These are phyloP conservation scores for Alcis repandata DNA, from an alignment of 2,888 invertebrate genomes.

Conservation along the genomic window DNA sequence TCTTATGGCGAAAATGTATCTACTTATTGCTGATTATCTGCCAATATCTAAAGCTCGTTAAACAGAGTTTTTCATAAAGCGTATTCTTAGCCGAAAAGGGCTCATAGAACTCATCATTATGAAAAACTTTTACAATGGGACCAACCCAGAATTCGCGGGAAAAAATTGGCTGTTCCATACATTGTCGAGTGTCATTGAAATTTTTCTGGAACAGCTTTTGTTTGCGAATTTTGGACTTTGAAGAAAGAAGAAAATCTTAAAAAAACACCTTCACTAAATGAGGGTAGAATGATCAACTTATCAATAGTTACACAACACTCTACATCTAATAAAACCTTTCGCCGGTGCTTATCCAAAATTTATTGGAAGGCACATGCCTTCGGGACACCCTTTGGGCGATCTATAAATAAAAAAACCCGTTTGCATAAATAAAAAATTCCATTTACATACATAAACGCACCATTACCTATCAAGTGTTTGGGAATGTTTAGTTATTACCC, in stretches of 20 bases:
- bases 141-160: too few species aligned
- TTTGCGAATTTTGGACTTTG: too few species aligned
- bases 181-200: too few species aligned
- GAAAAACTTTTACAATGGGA: too few species aligned
- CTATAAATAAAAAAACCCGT: slow-evolving; percentile 57
- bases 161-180: too few species aligned
- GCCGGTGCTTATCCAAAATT: slow-evolving; percentile 59
- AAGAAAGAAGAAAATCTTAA: too few species aligned
- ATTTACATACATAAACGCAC: slow-evolving; percentile 47
- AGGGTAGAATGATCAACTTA: not conserved
- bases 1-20: not conserved
- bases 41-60: too few species aligned
- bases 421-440: slow-evolving; percentile 41
- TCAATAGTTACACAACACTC: slow-evolving; percentile 34
- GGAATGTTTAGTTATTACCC: not conserved
- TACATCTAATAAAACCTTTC: slow-evolving; percentile 57
- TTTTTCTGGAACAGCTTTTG: too few species aligned
- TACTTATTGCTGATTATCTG: not conserved
- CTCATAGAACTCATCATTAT: too few species aligned
- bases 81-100: too few species aligned
- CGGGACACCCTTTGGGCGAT: slow-evolving; percentile 41
- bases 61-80: too few species aligned
- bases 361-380: slow-evolving; percentile 55
- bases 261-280: not conserved
- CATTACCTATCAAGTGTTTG: slow-evolving; percentile 31